These are phyloP conservation scores for Drosophila atripex DNA, from an alignment of 2,888 invertebrate genomes.

Conservation along the genomic window DNA sequence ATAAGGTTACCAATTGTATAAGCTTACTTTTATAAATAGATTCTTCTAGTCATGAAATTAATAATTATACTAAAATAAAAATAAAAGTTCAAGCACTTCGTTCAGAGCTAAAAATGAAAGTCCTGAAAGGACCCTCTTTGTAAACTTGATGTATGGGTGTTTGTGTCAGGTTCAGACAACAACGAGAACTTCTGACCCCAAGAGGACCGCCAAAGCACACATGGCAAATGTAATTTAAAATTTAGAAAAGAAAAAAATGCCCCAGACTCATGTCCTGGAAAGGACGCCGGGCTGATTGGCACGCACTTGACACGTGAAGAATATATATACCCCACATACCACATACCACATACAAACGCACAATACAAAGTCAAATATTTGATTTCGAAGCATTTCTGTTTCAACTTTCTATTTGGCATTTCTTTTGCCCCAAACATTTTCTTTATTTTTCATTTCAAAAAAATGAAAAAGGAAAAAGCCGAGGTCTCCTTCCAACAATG, in stretches of 20 bases:
- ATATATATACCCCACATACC: slow-evolving; percentile 4
- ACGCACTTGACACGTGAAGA: slow-evolving; percentile 56
- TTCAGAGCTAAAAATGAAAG: slow-evolving; percentile 25
- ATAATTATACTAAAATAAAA: neutral
- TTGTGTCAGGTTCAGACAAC: slow-evolving; percentile 33
- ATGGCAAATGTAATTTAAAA: slow-evolving; percentile 71
- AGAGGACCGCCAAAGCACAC: slow-evolving; percentile 38
- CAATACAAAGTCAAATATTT: slow-evolving; percentile 76
- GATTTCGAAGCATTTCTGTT: slow-evolving; percentile 72
- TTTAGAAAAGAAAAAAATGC: slow-evolving; percentile 62
- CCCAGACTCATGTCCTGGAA: slow-evolving; percentile 51
- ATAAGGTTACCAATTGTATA: neutral
- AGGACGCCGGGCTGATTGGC: slow-evolving; percentile 76
- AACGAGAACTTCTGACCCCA: slow-evolving; percentile 30
- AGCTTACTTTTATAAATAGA: no score
- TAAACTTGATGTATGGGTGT: slow-evolving; percentile 14
- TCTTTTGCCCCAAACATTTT: slow-evolving; percentile 11
- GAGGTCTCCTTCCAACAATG: slow-evolving; percentile 58
- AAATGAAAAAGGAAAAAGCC: slow-evolving; percentile 21
- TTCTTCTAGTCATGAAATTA: slow-evolving; percentile 1
- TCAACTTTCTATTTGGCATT: slow-evolving; percentile 58
- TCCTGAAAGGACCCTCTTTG: slow-evolving; percentile 15
- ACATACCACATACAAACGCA: slow-evolving; percentile 16
- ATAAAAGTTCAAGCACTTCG: slow-evolving; percentile 8
- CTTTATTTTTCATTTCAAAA: slow-evolving; percentile 51